Base-by-base conservation (phyloP, 37 sponge, comb jelly and placozoan species). In the Dysidea cf. avara region DNA sequence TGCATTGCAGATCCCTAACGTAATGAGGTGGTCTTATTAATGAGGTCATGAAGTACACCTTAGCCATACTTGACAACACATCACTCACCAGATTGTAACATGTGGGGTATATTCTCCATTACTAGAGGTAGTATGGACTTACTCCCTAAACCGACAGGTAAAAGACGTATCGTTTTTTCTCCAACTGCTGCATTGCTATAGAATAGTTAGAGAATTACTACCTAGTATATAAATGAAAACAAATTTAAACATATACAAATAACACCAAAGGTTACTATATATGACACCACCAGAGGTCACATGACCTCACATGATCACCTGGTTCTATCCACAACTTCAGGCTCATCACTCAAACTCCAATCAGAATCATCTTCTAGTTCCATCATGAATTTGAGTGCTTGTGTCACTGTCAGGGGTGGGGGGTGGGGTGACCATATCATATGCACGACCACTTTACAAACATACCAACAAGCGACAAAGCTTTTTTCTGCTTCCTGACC, bases 141-240 rank as follows among this genome's bases (percentile, higher is more conserved):
- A 0, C 99, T 96, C 0, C 99, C 99, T 9, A 99, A 87, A 20
- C 96, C 84, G 40, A 83, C 80, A 30, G 99, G 86, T 56, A 99
- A 69, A 0, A 96, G 87, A 52, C 95, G 93, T 40, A 99, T 79
- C 14, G 87, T 71, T 11, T 85, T 86, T 70, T 99, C 96, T 21
- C 92, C 99, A 24, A 78, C 86, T 13, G 92, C 78, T 4, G 92
- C 75, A 49, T 83, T 93, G 66, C 86, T 87, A 26, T 13, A 54
- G 35, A 22, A 43, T 12, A 5, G 11, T 13, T 30, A 7, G n/a
- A n/a, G n/a, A n/a, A n/a, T n/a, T n/a, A n/a, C n/a, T n/a, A n/a
- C n/a, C n/a, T n/a, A n/a, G n/a, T n/a, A n/a, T n/a, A n/a, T n/a
- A n/a, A n/a, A n/a, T n/a, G n/a, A n/a, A n/a, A n/a, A n/a, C n/a